Evolutionary conservation across 1,140 invertebrate species (phyloP), one percentile per base, ranked within the genome.

Genomic region (Sarcophaga peregrina): DNA sequence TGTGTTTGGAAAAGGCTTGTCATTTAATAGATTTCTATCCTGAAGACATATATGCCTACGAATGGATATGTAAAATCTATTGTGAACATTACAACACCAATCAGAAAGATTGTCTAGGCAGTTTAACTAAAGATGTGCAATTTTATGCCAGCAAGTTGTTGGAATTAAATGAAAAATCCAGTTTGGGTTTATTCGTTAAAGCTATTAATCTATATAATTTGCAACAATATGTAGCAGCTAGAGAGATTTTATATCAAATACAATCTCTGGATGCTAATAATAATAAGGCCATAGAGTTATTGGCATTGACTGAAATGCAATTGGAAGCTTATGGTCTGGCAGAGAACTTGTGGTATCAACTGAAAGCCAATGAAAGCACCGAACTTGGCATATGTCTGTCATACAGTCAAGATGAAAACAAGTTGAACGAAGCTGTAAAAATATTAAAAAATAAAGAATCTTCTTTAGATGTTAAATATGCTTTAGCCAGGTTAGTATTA

Each of bases 1-100:
- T 87, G 73, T 88, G 93, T 52, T 81, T 93, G n/a, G 83, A 89
- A n/a, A 86, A 92, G 86, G 91, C 92, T 45, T 85, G 86, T 62
- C 89, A 91, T 72, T 93, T 94, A 91, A 89, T 91, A 58, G 76
- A 84, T 3, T 83, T 92, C 10, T 93, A 92, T 88, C 90, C 91
- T 4, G 85, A 91, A 0, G 91, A 92, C 86, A 85, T 89, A 52
- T 91, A 91, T 84, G 91, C 92, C 25, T 87, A 93, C 68, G 93
- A 93, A 87, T 94, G 93, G 92, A 92, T 94, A 83, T 94, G 94
- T 85, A 91, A 92, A 87, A 88, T 92, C 1, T 94, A 93, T 86
- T 92, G 91, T 52, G 92, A 94, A 85, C 87, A 92, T 48, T 86
- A 91, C 25, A 82, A 90, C 48, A 86, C 92, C 82, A 20, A 80